These are phyloP conservation scores for Julus scandinavius DNA, from an alignment of 2,888 invertebrate genomes.

Conservation along the genomic window DNA sequence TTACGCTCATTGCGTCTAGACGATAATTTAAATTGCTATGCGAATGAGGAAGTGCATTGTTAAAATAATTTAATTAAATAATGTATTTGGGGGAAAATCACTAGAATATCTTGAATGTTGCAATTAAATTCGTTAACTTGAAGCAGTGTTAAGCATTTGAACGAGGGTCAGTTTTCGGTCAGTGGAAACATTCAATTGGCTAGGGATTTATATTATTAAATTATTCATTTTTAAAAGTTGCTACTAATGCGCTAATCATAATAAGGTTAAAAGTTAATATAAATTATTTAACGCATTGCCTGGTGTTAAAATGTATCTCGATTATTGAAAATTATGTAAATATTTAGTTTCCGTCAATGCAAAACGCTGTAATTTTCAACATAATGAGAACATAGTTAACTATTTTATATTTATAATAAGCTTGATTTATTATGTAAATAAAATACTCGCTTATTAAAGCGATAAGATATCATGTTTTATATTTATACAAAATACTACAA, in stretches of 20 bases:
- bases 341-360: too few species aligned
- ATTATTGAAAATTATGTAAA: too few species aligned
- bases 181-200: neutral
- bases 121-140: neutral
- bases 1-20: neutral
- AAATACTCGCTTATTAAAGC: too few species aligned
- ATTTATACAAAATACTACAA: too few species aligned
- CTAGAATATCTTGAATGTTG: neutral
- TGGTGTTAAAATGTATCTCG: neutral
- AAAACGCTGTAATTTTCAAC: too few species aligned
- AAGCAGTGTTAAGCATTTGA: neutral
- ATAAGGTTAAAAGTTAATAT: neutral
- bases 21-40: neutral
- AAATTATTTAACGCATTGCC: neutral
- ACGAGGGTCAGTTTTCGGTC: neutral
- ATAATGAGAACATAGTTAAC: too few species aligned
- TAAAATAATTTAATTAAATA: constrained; percentile 26
- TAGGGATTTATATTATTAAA: neutral
- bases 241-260: neutral
- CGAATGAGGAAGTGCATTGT: constrained; percentile 9
- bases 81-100: neutral
- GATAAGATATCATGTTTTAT: too few species aligned
- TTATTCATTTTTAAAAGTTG: neutral
- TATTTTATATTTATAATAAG: too few species aligned
- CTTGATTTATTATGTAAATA: too few species aligned